phyloP scores from a whole-genome alignment of 2,888 invertebrate genomes.

The Clistopyga incitator region DNA sequence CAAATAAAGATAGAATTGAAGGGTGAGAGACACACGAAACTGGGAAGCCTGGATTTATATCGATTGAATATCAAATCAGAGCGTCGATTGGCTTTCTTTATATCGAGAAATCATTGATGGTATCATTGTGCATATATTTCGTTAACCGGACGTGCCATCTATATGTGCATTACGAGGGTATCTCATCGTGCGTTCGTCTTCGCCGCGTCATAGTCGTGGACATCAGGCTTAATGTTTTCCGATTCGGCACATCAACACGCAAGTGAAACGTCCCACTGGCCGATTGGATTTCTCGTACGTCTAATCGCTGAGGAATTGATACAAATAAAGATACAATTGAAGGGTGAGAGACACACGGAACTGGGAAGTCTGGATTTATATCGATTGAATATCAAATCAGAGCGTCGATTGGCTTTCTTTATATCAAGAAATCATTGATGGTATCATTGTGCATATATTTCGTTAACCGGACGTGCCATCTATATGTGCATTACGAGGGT shows the following conservation, averaged over 20 bases:
- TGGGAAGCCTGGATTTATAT: neutral
- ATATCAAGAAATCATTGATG: neutral
- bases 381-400: conserved; percentile 17
- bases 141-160: too few relatives aligned
- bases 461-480: too few relatives aligned
- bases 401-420: conserved; percentile 7
- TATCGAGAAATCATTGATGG: neutral
- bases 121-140: neutral
- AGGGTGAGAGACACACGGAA: conserved; percentile 27
- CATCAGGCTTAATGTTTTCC: conserved; percentile 48
- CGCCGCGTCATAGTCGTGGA: conserved; percentile 58
- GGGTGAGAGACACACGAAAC: conserved; percentile 29
- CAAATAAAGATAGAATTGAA: conserved; percentile 81
- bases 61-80: conserved; percentile 16
- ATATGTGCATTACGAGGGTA: neutral
- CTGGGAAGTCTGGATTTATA: neutral
- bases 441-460: neutral
- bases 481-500: neutral
- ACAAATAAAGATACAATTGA: conserved; percentile 81
- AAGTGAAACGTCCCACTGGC: conserved; percentile 24
- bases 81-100: conserved; percentile 10
- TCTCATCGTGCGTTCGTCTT: conserved; percentile 64
- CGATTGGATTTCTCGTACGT: conserved; percentile 76
- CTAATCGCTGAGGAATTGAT: conserved; percentile 84
- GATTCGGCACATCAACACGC: conserved; percentile 45